Percentiles rank a stretch among this genome's conserved stretches.
Conservation (phyloP, 1,140 invertebrate genomes). For the Dufourea novaeangliae region DNA sequence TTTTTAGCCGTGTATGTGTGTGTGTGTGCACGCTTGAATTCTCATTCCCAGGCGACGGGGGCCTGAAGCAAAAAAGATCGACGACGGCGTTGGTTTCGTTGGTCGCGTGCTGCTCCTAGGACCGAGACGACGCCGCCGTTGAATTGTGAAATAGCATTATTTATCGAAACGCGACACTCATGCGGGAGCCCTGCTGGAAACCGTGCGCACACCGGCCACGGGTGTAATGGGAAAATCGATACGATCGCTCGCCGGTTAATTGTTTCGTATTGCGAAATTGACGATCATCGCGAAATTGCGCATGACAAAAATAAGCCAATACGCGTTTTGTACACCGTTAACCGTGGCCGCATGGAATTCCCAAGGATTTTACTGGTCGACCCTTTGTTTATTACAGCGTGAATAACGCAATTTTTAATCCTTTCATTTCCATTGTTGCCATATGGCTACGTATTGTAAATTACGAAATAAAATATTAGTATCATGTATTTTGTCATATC, state of each 20-base stretch:
- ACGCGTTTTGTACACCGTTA: too few relatives aligned
- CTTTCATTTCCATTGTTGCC: too few relatives aligned
- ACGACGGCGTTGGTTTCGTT: background rate
- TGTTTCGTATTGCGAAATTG: slow-evolving; percentile 34
- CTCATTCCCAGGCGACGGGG: background rate
- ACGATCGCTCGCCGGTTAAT: slow-evolving; percentile 19
- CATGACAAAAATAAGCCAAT: background rate
- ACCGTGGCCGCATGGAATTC: too few relatives aligned
- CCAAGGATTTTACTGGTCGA: too few relatives aligned
- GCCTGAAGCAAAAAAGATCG: background rate
- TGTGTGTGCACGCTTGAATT: background rate
- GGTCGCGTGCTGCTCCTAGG: background rate
- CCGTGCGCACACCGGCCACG: background rate
- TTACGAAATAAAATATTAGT: too few relatives aligned
- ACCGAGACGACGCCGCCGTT: background rate
- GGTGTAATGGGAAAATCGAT: slow-evolving; percentile 40
- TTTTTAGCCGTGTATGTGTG: slow-evolving; percentile 3
- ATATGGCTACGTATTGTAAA: too few relatives aligned
- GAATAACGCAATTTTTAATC: too few relatives aligned
- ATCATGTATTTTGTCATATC: too few relatives aligned
- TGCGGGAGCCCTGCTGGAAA: background rate
- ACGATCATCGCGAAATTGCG: background rate
- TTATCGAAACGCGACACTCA: slow-evolving; percentile 34
- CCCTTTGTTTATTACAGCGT: too few relatives aligned
- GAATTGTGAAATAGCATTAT: slow-evolving; percentile 25